Evolutionary conservation across 2,888 invertebrate species (phyloP), one percentile per base, ranked within the genome.

Genomic region (Phalangium opilio): DNA sequence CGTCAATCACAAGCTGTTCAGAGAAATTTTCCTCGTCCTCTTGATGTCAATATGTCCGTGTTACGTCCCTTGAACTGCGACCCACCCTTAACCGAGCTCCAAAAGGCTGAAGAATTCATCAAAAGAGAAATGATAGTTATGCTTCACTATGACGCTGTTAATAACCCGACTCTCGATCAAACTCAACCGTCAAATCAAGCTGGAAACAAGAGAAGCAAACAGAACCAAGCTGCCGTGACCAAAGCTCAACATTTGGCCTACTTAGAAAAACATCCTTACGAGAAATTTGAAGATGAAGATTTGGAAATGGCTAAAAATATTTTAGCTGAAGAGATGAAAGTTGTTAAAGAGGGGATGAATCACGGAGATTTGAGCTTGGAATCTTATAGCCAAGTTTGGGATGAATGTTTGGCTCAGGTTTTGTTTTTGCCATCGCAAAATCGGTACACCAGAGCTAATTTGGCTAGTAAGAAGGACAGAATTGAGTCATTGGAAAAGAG

Each of bases 71-170:
- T 77, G 2, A 76, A 78, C 52, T 78, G 79, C 14, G 49, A 52
- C 19, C 77, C 80, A 41, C 79, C 82, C 3, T 74, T 91, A 18
- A 82, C 81, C 10, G 81, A 90, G 55, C 74, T 91, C 52, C 93
- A 95, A 68, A 83, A 71, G 73, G 91, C 95, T 2, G 95, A 96
- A 70, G 95, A 96, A 65, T 66, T 91, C 54, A 87, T 96, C 52
- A 95, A 95, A 68, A 77, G 80, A 49, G 95, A 96, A 73, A 95
- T 96, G 91, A 75, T 91, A 54, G 81, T 83, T 19, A 91, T 96
- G 90, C 70, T 91, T 57, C 83, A 91, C 59, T 86, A 81, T 61
- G 95, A 96, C 67, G 78, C 83, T 21, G 66, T 86, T 0, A 75
- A 83, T 59, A 82, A 83, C 66, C 87, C 91, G 0, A 63, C 68